These are phyloP conservation scores for Arctia plantaginis DNA, from an alignment of 2,888 invertebrate genomes.

Conservation along the genomic window DNA sequence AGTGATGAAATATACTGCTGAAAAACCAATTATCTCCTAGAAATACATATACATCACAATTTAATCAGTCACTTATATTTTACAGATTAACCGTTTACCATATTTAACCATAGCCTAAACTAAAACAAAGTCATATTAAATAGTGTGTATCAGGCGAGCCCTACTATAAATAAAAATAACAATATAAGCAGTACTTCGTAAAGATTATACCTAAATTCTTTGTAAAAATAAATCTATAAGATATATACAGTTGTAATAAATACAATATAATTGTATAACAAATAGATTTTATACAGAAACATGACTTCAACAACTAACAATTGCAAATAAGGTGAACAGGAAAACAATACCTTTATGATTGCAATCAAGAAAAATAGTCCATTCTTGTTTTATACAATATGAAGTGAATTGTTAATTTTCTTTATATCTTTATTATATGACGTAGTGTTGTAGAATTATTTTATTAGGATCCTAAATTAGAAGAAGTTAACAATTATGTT, in stretches of 20 bases:
- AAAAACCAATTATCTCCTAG: neutral
- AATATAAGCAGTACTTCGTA: neutral
- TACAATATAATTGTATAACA: neutral
- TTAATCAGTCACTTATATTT: neutral
- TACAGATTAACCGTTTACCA: no score
- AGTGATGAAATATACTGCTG: no score
- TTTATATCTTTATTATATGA: neutral
- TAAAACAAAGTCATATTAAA: neutral
- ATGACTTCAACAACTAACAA: neutral
- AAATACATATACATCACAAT: neutral
- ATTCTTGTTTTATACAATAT: neutral
- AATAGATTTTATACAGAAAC: neutral
- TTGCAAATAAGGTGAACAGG: neutral
- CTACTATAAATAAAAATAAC: neutral
- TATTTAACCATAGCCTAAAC: neutral
- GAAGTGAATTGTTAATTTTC: neutral
- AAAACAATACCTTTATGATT: neutral
- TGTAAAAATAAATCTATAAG: no score
- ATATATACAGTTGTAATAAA: neutral
- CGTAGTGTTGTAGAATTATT: neutral
- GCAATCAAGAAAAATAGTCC: neutral
- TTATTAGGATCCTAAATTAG: neutral
- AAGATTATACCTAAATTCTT: neutral
- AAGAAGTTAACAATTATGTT: neutral
- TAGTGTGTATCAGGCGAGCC: neutral